Conservation (phyloP, 2,888 invertebrate genomes). For the Pristionchus exspectatus region DNA sequence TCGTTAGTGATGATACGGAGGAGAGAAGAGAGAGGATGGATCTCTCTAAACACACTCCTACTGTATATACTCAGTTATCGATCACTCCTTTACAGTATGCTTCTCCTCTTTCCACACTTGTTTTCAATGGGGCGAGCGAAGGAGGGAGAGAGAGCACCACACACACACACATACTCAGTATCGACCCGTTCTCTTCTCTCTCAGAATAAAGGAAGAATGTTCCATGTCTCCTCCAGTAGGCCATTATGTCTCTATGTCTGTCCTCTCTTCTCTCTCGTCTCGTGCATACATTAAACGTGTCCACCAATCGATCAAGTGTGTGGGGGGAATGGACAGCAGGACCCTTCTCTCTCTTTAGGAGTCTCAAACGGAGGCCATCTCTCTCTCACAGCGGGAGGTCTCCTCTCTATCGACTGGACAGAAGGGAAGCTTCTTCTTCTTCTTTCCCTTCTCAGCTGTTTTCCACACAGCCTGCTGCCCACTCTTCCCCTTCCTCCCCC, state of each 20-base stretch:
- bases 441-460: not conserved
- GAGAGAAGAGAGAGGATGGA: slow-evolving; percentile 54
- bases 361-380: not conserved
- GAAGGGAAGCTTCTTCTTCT: slow-evolving; percentile 22
- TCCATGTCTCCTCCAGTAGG: not conserved
- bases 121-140: slow-evolving; percentile 33
- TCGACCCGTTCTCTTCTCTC: slow-evolving; percentile 41
- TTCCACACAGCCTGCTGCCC: not conserved
- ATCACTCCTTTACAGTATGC: slow-evolving; percentile 30
- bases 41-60: slow-evolving; percentile 41
- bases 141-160: slow-evolving; percentile 27
- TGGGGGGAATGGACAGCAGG: not conserved
- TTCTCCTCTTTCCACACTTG: slow-evolving; percentile 46
- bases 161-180: not conserved
- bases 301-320: slow-evolving; percentile 5
- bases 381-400: slow-evolving; percentile 15
- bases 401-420: not conserved
- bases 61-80: slow-evolving; percentile 40
- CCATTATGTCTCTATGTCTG: not conserved
- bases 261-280: slow-evolving; percentile 14
- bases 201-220: not conserved
- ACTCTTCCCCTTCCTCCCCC: not conserved
- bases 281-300: slow-evolving; percentile 31
- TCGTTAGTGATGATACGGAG: slow-evolving; percentile 60
- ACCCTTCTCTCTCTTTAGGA: not conserved